Conservation (phyloP, 2,113 vertebrate genomes). For the Melanerpes formicivorus region DNA sequence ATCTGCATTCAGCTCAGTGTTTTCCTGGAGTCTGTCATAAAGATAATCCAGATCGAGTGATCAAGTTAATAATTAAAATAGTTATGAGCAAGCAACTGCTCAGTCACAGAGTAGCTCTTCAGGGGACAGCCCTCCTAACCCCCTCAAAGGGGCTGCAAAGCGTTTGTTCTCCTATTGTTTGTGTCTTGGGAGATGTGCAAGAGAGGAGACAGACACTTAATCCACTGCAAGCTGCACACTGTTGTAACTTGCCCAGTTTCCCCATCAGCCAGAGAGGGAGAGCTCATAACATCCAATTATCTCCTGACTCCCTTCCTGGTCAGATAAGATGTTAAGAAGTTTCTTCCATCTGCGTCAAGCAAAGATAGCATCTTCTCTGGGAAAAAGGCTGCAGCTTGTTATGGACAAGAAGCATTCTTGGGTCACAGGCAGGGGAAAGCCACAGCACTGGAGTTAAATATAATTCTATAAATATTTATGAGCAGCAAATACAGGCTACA, state of each 20-base stretch:
- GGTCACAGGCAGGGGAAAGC: background rate
- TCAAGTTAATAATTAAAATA: background rate
- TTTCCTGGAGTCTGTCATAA: background rate
- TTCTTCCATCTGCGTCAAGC: background rate
- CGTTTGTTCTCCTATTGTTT: background rate
- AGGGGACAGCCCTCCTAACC: background rate
- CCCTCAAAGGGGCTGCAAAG: background rate
- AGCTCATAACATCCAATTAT: background rate
- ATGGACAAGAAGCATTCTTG: background rate
- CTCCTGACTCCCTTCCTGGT: background rate
- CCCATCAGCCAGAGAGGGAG: background rate
- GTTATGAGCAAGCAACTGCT: background rate
- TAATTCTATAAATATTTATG: background rate
- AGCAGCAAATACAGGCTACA: background rate
- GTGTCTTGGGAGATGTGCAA: background rate
- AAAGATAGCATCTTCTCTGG: background rate
- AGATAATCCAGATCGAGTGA: background rate
- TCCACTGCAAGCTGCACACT: background rate
- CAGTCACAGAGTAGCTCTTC: background rate
- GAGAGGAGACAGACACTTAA: background rate
- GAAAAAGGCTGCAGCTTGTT: background rate
- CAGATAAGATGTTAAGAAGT: background rate
- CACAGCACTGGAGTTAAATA: background rate
- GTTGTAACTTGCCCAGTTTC: slow-evolving; percentile 5
- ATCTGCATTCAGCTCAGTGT: background rate